These are phyloP conservation scores for Melanaphis sacchari DNA, from an alignment of 1,140 invertebrate genomes.

Conservation along the genomic window DNA sequence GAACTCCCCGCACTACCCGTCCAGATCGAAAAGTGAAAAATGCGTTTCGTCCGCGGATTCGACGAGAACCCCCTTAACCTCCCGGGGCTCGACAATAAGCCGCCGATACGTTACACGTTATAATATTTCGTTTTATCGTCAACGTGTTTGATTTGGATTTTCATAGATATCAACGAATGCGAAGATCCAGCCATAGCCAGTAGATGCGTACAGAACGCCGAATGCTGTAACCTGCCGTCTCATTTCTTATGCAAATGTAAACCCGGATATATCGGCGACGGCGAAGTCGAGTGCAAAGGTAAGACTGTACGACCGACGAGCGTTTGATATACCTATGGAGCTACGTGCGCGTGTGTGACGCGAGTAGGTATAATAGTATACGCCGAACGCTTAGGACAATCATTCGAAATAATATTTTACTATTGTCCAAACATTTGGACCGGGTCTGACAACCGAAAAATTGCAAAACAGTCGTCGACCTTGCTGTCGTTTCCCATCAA, in stretches of 20 bases:
- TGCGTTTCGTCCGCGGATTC: neutral
- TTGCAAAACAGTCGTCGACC: constrained; percentile 54
- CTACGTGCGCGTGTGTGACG: neutral
- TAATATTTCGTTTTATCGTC: neutral
- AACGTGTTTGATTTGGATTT: constrained; percentile 56
- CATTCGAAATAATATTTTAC: neutral
- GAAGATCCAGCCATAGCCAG: constrained; percentile 81
- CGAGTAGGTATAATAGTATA: neutral
- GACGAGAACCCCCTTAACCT: neutral
- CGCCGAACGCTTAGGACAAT: neutral
- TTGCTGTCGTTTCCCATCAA: constrained; percentile 46
- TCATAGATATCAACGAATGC: constrained; percentile 92
- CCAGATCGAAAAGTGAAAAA: neutral
- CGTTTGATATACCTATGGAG: too few species aligned
- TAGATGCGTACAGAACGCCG: constrained; percentile 87
- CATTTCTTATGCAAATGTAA: constrained; percentile 94
- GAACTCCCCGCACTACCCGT: neutral
- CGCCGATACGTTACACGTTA: neutral
- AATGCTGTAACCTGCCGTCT: constrained; percentile 92
- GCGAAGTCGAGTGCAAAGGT: constrained; percentile 82
- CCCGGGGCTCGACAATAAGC: neutral
- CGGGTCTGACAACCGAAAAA: constrained; percentile 51
- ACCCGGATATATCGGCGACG: constrained; percentile 87
- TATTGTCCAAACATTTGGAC: constrained; percentile 9
- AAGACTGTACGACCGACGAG: constrained; percentile 60